phyloP scores from a whole-genome alignment of 2,888 invertebrate species.

The Ctenicera cuprea region DNA sequence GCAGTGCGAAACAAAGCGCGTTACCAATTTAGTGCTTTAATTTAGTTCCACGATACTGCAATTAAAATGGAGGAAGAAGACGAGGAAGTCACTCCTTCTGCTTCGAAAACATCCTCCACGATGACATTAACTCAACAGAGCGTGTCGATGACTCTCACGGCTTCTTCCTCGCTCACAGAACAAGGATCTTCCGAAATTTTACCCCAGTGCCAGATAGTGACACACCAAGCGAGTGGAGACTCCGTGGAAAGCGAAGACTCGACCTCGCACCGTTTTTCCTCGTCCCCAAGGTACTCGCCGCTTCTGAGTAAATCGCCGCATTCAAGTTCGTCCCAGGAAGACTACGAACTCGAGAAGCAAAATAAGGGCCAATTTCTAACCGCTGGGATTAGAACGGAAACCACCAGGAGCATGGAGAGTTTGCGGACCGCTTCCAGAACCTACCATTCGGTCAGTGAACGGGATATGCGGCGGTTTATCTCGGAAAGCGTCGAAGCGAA shows the following conservation, averaged over 20 bases:
- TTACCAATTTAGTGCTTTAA: constrained; percentile 36
- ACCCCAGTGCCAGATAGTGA: constrained; percentile 72
- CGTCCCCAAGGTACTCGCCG: constrained; percentile 67
- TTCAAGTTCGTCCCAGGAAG: constrained; percentile 83
- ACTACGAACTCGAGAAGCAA: constrained; percentile 76
- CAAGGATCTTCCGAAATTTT: constrained; percentile 57
- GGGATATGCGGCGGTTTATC: constrained; percentile 77
- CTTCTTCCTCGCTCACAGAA: constrained; percentile 60
- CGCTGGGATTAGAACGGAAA: constrained; percentile 75
- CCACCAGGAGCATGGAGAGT: constrained; percentile 83
- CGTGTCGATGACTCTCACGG: constrained; percentile 60
- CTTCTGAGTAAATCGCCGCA: constrained; percentile 70
- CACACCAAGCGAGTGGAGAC: constrained; percentile 76
- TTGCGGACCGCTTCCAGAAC: constrained; percentile 77
- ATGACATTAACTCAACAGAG: constrained; percentile 69
- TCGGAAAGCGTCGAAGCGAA: constrained; percentile 74
- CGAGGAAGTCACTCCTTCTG: constrained; percentile 67
- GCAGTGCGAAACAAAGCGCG: constrained; percentile 12
- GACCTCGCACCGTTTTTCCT: constrained; percentile 67
- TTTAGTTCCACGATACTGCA: constrained; percentile 32
- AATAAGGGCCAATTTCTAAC: constrained; percentile 75
- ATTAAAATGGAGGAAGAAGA: constrained; percentile 69
- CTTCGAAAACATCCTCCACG: constrained; percentile 68
- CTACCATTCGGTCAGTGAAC: constrained; percentile 80
- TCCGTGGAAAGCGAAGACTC: constrained; percentile 76